These are phyloP conservation scores for Dione vanillae DNA, from an alignment of 2,888 invertebrate genomes.

Conservation along the genomic window DNA sequence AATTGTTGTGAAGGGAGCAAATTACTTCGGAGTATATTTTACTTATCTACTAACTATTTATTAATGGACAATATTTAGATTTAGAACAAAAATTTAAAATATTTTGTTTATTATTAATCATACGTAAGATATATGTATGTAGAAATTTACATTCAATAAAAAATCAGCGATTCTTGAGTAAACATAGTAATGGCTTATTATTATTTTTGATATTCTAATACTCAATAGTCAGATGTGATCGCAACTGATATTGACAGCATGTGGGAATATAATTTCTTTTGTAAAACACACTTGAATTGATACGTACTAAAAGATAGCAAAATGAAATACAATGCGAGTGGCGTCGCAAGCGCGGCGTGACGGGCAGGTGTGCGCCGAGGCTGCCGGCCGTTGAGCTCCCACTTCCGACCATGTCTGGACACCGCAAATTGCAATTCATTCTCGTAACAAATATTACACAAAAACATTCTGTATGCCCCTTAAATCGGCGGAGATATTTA, in stretches of 20 bases:
- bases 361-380: slow-evolving; percentile 65
- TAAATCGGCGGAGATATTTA: background rate
- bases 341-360: slow-evolving; percentile 59
- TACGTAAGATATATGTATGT: too few relatives aligned
- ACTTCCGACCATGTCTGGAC: slow-evolving; percentile 62
- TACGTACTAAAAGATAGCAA: slow-evolving; percentile 35
- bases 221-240: background rate
- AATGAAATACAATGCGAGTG: slow-evolving; percentile 33
- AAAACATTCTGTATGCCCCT: slow-evolving; percentile 2
- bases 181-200: background rate
- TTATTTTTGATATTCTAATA: background rate
- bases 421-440: slow-evolving; percentile 57
- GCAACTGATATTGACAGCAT: slow-evolving; percentile 6
- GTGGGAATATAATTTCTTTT: slow-evolving; percentile 22
- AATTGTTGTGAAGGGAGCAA: background rate
- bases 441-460: slow-evolving; percentile 27
- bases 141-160: background rate
- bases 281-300: slow-evolving; percentile 19
- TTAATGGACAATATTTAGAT: too few relatives aligned
- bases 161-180: background rate
- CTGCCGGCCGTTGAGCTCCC: slow-evolving; percentile 56
- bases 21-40: background rate
- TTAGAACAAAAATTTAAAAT: too few relatives aligned
- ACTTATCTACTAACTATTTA: too few relatives aligned
- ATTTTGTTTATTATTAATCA: too few relatives aligned